These are phyloP conservation scores for Chouioia cunea DNA, from an alignment of 2,888 invertebrate genomes.

Conservation along the genomic window DNA sequence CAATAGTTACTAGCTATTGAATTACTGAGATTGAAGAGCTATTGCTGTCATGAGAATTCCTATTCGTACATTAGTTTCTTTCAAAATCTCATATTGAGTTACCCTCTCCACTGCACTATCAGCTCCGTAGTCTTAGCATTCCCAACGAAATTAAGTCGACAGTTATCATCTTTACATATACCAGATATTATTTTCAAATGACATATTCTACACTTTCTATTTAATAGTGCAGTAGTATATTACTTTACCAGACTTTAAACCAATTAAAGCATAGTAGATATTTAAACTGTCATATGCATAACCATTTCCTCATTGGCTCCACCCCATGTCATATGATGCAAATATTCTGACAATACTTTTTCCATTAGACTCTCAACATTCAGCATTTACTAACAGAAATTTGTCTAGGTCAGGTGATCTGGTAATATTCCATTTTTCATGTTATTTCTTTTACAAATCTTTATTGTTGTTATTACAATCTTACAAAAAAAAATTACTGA, in stretches of 20 bases:
- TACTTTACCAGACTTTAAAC: conserved; percentile 20
- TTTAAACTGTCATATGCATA: conserved; percentile 1
- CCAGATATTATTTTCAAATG: neutral
- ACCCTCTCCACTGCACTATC: conserved; percentile 27
- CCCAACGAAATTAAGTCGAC: conserved; percentile 36
- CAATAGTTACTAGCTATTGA: conserved; percentile 7
- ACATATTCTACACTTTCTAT: conserved; percentile 38
- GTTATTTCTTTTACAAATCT: neutral
- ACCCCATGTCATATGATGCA: conserved; percentile 39
- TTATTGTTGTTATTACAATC: neutral
- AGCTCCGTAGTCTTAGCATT: conserved; percentile 39
- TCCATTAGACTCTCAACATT: neutral
- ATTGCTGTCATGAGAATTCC: conserved; percentile 44
- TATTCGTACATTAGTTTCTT: conserved; percentile 30
- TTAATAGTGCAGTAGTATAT: conserved; percentile 36
- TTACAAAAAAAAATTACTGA: neutral
- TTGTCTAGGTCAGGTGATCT: conserved; percentile 1
- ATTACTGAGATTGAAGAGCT: conserved; percentile 28
- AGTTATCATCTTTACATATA: conserved; percentile 19
- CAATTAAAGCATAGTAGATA: conserved; percentile 15
- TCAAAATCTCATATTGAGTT: conserved; percentile 15
- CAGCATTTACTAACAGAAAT: neutral
- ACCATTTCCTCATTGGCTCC: conserved; percentile 22
- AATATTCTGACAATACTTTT: conserved; percentile 18
- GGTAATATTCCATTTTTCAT: too few species aligned